phyloP scores from a whole-genome alignment of 2,797 vertebrate species.

The Peromyscus attwateri region DNA sequence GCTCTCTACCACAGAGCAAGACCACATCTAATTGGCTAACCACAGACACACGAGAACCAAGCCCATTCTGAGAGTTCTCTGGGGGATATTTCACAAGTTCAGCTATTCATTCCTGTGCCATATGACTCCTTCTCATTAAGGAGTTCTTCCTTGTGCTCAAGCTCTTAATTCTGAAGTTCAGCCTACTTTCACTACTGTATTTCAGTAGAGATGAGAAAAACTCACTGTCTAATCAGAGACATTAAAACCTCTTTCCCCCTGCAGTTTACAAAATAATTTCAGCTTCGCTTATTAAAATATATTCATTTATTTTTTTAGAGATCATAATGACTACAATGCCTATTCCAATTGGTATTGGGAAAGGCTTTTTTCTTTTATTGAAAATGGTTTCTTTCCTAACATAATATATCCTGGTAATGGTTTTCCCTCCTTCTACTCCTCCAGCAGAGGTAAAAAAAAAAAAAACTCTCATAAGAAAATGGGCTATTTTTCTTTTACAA shows the following conservation, averaged over 20 bases:
- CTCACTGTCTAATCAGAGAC: neutral
- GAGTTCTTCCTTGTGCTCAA: slow-evolving; percentile 28
- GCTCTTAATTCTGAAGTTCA: neutral
- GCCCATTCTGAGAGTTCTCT: slow-evolving; percentile 35
- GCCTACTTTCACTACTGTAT: neutral
- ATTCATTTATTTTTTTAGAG: slow-evolving; percentile 5
- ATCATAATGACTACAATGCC: neutral
- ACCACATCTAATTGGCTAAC: neutral
- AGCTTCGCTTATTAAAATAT: neutral
- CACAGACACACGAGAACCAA: slow-evolving; percentile 1
- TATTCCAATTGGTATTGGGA: neutral
- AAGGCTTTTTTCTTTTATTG: neutral
- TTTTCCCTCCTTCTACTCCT: neutral
- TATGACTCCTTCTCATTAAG: neutral
- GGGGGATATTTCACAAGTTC: slow-evolving; percentile 48
- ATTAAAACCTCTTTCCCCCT: neutral
- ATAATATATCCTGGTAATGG: neutral
- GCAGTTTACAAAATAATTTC: slow-evolving; percentile 23
- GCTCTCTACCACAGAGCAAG: neutral
- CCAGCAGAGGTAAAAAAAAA: neutral
- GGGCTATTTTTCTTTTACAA: neutral
- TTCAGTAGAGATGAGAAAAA: neutral
- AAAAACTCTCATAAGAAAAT: neutral
- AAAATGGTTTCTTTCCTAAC: neutral
- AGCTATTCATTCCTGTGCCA: slow-evolving; percentile 10